A percentile compares a stretch with the other conserved stretches of the same genome.
Evolutionary conservation across 37 sponge, comb jelly and placozoan genomes (phyloP).

Genomic region (Spongia lamella): DNA sequence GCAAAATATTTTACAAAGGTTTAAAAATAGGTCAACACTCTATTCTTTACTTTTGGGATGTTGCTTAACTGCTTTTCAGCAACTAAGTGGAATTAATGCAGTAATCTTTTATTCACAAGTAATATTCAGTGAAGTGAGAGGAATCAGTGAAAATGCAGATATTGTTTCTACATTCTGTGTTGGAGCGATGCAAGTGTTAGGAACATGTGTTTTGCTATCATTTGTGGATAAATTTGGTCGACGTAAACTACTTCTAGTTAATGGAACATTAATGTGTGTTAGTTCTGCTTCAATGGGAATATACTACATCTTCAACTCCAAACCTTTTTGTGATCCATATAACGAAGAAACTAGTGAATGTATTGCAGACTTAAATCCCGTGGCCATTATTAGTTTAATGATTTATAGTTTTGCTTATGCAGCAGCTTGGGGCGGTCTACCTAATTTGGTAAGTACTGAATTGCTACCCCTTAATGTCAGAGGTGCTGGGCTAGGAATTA

Average conservation of each 20-base stretch:
- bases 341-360: too few relatives aligned
- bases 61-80: constrained; percentile 76
- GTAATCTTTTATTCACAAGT: constrained; percentile 61
- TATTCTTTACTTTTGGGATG: constrained; percentile 2
- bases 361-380: too few relatives aligned
- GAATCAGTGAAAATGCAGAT: background rate
- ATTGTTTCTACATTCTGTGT: constrained; percentile 35
- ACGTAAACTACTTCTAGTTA: constrained; percentile 44
- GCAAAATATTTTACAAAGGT: too few relatives aligned
- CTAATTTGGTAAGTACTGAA: constrained; percentile 79
- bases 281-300: constrained; percentile 38
- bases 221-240: constrained; percentile 75
- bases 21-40: too few relatives aligned
- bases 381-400: constrained; percentile 50
- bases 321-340: background rate
- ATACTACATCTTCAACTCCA: constrained; percentile 25
- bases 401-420: constrained; percentile 75
- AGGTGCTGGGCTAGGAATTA: constrained; percentile 46
- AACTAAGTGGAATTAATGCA: constrained; percentile 79
- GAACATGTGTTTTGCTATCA: constrained; percentile 50
- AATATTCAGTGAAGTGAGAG: constrained; percentile 26
- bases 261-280: constrained; percentile 37
- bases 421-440: constrained; percentile 81
- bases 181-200: constrained; percentile 44
- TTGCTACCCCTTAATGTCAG: constrained; percentile 72